Conservation (phyloP, 30 jellyfish, hydroid and myxozoan genomes). For the Aurelia coerulea region DNA sequence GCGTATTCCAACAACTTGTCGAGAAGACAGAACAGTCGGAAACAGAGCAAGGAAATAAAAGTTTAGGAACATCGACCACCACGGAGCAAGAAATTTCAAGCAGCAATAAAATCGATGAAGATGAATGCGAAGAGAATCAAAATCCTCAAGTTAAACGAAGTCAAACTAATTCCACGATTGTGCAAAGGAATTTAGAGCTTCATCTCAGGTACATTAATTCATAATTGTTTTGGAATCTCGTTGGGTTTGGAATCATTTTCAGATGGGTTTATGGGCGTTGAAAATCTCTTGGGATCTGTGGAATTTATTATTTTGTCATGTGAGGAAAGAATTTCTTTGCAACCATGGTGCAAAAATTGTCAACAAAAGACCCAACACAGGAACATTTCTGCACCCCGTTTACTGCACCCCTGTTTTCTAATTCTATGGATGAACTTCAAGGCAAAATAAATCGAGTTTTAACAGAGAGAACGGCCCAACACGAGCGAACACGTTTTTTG, state of each 20-base stretch:
- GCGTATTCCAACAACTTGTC: constrained; percentile 37
- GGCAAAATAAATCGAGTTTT: no score
- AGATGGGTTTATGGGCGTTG: not conserved
- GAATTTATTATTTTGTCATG: constrained; percentile 24
- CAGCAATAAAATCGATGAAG: not conserved
- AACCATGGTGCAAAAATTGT: constrained; percentile 29
- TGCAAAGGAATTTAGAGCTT: constrained; percentile 61
- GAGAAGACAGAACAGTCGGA: constrained; percentile 11
- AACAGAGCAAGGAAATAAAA: not conserved
- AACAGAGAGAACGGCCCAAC: no score
- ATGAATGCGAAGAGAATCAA: not conserved
- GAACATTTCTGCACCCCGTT: no score
- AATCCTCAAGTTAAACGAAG: not conserved
- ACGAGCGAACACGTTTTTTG: no score
- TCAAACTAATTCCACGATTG: constrained; percentile 59
- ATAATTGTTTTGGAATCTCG: not conserved
- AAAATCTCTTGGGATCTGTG: not conserved
- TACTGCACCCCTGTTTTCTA: no score
- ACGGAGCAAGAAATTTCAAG: not conserved
- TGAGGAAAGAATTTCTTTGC: constrained; percentile 1
- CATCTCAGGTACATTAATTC: constrained; percentile 43
- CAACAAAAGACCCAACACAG: not conserved
- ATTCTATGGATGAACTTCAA: no score
- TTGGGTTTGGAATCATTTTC: not conserved
- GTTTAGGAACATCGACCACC: not conserved